Evolutionary conservation across 1,140 invertebrate genomes (phyloP).

Genomic region (Drosophila rufa): DNA sequence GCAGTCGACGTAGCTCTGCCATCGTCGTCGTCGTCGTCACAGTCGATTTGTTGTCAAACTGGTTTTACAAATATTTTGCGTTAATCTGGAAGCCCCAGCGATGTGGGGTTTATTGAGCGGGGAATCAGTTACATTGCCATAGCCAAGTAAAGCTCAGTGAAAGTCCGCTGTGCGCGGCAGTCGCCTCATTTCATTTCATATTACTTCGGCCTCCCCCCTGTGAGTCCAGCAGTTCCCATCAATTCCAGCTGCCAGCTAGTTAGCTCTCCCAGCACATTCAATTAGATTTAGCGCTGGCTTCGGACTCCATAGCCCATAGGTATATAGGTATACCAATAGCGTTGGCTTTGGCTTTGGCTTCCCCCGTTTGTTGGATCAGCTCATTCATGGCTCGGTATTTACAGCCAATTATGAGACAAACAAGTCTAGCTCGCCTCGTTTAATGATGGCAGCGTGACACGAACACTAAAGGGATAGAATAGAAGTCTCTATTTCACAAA

Average conservation of each 20-base stretch:
- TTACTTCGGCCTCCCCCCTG: not conserved
- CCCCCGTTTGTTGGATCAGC: conserved; percentile 40
- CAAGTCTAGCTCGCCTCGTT: conserved; percentile 41
- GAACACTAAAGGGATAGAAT: not conserved
- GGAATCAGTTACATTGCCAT: conserved; percentile 64
- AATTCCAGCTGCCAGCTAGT: conserved; percentile 27
- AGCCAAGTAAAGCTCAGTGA: conserved; percentile 77
- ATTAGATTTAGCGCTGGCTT: conserved; percentile 72
- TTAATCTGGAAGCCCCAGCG: conserved; percentile 69
- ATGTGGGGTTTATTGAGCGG: conserved; percentile 25
- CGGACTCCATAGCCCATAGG: conserved; percentile 18
- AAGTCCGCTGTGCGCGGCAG: conserved; percentile 62
- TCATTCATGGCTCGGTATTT: conserved; percentile 70
- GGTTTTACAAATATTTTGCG: conserved; percentile 83
- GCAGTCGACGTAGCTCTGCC: conserved; percentile 53
- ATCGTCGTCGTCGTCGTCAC: conserved; percentile 54
- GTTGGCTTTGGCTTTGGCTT: conserved; percentile 42
- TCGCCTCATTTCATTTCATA: conserved; percentile 10
- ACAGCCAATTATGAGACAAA: conserved; percentile 82
- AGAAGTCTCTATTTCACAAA: not conserved
- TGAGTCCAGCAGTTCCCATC: not conserved
- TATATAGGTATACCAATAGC: conserved; percentile 21
- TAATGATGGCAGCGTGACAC: conserved; percentile 37
- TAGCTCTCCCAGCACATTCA: conserved; percentile 69
- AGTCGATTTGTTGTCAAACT: conserved; percentile 83